Evolutionary conservation across 2,113 vertebrate genomes (phyloP), one percentile per base, ranked within the genome.

Genomic region (Phyllostomus discolor): DNA sequence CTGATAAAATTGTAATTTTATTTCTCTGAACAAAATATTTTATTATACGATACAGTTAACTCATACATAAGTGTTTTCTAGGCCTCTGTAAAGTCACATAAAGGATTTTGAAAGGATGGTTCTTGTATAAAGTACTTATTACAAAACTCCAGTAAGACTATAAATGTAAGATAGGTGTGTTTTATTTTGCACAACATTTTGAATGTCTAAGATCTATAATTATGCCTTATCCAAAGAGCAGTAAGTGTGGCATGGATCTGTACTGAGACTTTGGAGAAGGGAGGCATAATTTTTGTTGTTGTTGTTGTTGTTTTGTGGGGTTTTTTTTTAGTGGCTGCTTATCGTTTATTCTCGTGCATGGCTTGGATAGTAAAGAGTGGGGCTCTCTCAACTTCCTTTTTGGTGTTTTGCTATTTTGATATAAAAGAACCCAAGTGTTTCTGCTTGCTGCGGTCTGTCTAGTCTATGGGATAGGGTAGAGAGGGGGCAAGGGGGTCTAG

Each of bases 21-120:
- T 90, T 82, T 38, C 33, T 70, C 59, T 41, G 15, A 83, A 88
- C 67, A 87, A 95, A 88, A 50, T 88, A 95, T 80, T 84, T 96
- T 35, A 86, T 93, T 82, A 43, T 52, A 35, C 87, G 20, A 73
- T 59, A 85, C 54, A 31, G 62, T 67, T 82, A 62, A 93, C n/a
- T 78, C 54, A 86, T 20, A 43, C 33, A 4, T 78, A 80, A n/a
- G 46, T 67, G 24, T 80, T 84, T 95, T 84, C 88, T 41, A 48
- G 48, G 62, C 50, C n/a, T 90, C 64, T 70, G 31, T 76, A 33
- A 92, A 69, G 50, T 80, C 79, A 85, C 54, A 62, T 31, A 22
- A 15, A 80, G 80, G 33, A 76, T 41, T 66, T 28, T 17, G 72
- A 92, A n/a, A n/a, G 11, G 1, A 48, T 81, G 16, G 17, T 86